Percentiles rank a stretch among this genome's conserved stretches.
Conservation (phyloP, 2,113 vertebrate species). For the Phaethon lepturus region DNA sequence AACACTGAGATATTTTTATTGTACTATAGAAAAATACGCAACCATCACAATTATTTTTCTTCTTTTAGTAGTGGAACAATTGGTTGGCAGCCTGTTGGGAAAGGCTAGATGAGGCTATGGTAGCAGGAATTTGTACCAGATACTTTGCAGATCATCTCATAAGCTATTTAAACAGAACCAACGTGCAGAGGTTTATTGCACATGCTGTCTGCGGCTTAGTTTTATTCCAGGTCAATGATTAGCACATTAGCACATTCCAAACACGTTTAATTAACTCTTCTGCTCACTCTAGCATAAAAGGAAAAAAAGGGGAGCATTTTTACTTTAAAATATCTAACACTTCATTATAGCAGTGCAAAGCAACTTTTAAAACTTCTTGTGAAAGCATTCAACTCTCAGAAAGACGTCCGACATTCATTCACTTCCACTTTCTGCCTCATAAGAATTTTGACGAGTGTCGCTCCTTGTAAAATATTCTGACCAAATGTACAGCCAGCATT, state of each 20-base stretch:
- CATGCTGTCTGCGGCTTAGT: background rate
- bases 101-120: background rate
- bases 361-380: background rate
- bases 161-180: constrained; percentile 9
- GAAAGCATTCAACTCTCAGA: background rate
- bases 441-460: background rate
- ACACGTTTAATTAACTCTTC: background rate
- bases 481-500: constrained; percentile 60
- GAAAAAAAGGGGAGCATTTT: background rate
- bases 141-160: background rate
- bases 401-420: background rate
- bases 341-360: background rate
- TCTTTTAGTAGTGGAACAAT: background rate
- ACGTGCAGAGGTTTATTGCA: background rate
- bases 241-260: background rate
- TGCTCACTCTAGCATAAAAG: background rate
- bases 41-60: background rate
- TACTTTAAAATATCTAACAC: background rate
- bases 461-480: constrained; percentile 46
- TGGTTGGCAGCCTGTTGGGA: background rate
- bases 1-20: background rate
- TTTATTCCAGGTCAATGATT: constrained; percentile 35
- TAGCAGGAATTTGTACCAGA: background rate
- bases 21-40: background rate
- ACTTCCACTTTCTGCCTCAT: rapidly evolving